Conservation (phyloP, 1,140 invertebrate species). For the Hypothenemus hampei region DNA sequence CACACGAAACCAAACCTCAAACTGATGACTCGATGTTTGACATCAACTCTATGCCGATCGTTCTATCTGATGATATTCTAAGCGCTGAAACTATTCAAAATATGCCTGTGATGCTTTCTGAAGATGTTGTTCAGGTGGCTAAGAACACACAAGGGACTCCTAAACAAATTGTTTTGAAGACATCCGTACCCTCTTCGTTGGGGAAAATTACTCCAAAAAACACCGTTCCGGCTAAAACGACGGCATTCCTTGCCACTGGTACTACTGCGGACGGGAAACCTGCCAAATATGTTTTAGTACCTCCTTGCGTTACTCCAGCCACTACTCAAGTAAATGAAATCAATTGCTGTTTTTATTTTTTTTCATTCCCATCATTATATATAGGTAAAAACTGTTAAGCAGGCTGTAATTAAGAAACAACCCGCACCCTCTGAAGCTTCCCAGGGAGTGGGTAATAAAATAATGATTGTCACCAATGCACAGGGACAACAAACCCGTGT, state of each 20-base stretch:
- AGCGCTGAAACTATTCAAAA: constrained; percentile 57
- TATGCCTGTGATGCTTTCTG: constrained; percentile 57
- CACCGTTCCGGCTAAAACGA: constrained; percentile 4
- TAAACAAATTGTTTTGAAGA: constrained; percentile 3
- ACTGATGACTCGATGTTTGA: constrained; percentile 59
- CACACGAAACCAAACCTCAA: background rate
- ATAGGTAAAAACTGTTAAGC: constrained; percentile 33
- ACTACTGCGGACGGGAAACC: constrained; percentile 42
- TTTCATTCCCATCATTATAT: background rate
- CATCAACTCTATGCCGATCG: constrained; percentile 69
- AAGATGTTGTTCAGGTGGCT: background rate
- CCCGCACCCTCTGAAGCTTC: constrained; percentile 19
- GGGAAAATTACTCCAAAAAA: constrained; percentile 1
- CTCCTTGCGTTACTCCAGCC: constrained; percentile 30
- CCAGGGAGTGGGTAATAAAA: constrained; percentile 44
- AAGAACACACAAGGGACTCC: background rate
- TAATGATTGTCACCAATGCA: constrained; percentile 57
- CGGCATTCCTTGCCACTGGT: constrained; percentile 16
- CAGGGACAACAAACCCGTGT: constrained; percentile 53
- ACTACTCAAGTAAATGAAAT: constrained; percentile 4
- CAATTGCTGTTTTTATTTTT: background rate
- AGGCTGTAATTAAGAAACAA: constrained; percentile 37
- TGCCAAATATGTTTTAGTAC: constrained; percentile 59
- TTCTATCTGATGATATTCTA: constrained; percentile 61
- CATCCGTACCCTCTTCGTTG: constrained; percentile 1